Evolutionary conservation across 2,113 vertebrate genomes (phyloP), one percentile per base, ranked within the genome.

Genomic region (Centropus unirufus): DNA sequence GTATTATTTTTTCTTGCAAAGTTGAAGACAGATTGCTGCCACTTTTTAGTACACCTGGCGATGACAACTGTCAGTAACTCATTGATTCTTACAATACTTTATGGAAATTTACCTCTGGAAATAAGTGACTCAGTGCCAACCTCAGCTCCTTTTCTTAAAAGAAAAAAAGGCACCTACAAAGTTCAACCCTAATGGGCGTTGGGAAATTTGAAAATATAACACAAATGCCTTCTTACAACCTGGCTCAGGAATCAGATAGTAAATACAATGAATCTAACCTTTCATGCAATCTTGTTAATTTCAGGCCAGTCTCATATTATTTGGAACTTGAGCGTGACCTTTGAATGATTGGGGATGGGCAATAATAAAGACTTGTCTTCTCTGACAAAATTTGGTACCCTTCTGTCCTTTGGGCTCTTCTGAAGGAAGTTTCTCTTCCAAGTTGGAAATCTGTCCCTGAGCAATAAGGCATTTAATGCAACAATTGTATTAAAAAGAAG

Each of bases 251-350:
- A 57, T 27, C 14, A 54, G 30, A 22, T 22, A 32, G 34, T 26
- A 93, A 88, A 90, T 40, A 78, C 13, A 81, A 87, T 72, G 91
- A 94, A 95, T 75, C n/a, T 63, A 82, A 75, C 11, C 30, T 74
- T 78, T 86, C 10, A n/a, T 64, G 91, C 77, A 75, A 30, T 47
- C 62, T 46, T 34, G 55, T 42, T 63, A 82, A 19, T 77, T 89
- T 90, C 61, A 83, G 66, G 47, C 11, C 42, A 57, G 32, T 64
- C 30, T 87, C 17, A 34, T 64, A 54, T 5, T 75, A 68, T 79
- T 40, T 68, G 26, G 42, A 52, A 32, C 11, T 78, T 58, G 12
- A 75, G 27, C 57, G 30, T 3, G 6, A 58, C 62, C 26, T 90
- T 44, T 76, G 40, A 44, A 59, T 75, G 27, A 32, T 68, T 58